phyloP scores from a whole-genome alignment of 2,797 vertebrate species.

The Meda fulgida region DNA sequence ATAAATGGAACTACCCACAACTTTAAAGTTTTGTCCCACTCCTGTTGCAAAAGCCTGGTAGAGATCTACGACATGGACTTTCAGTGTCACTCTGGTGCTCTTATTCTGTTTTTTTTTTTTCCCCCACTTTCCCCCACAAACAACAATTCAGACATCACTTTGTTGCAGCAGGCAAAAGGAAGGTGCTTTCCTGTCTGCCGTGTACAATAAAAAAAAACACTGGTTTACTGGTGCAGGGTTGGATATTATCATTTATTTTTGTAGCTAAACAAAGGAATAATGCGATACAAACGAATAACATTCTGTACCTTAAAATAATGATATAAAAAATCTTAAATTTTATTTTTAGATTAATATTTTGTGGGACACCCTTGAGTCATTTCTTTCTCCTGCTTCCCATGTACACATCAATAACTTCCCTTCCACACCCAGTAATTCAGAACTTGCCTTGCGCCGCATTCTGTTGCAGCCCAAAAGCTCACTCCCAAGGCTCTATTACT shows the following conservation, averaged over 20 bases:
- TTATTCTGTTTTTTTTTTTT: not conserved
- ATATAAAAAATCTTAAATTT: not conserved
- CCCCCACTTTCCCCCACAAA: not conserved
- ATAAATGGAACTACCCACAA: not conserved
- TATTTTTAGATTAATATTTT: not conserved
- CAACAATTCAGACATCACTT: not conserved
- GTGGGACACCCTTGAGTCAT: not conserved
- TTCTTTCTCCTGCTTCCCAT: not conserved
- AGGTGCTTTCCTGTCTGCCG: not conserved
- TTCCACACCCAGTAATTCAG: not conserved
- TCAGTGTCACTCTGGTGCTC: not conserved
- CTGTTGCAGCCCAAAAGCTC: not conserved
- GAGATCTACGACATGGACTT: not conserved
- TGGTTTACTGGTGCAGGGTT: too few species aligned
- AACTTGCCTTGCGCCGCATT: not conserved
- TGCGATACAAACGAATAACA: not conserved
- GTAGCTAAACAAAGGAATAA: not conserved
- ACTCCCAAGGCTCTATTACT: not conserved
- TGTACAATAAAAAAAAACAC: not conserved
- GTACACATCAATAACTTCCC: not conserved
- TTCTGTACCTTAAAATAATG: not conserved
- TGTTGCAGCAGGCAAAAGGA: conserved; percentile 2
- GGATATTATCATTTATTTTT: not conserved
- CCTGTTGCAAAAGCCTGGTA: not conserved
- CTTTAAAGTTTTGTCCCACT: not conserved